Conservation (phyloP, 2,113 vertebrate species). For the Ictidomys tridecemlineatus region DNA sequence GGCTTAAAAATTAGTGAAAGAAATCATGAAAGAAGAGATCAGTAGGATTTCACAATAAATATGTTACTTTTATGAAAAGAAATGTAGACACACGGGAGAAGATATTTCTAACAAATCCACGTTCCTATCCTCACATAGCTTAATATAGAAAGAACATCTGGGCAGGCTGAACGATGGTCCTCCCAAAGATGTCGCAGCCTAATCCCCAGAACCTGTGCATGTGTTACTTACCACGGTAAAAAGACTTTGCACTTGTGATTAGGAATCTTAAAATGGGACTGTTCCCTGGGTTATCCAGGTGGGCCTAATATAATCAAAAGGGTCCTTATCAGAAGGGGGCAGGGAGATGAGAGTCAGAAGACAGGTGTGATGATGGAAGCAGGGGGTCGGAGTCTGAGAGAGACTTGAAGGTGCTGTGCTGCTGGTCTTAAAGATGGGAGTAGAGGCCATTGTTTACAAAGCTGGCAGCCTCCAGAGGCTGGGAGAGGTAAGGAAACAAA, state of each 20-base stretch:
- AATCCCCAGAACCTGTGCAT: not conserved
- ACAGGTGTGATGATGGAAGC: not conserved
- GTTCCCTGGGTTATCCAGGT: not conserved
- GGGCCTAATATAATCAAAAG: not conserved
- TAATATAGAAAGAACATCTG: not conserved
- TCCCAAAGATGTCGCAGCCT: not conserved
- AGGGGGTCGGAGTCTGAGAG: not conserved
- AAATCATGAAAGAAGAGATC: not conserved
- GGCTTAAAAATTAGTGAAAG: not conserved
- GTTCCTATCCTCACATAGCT: not conserved
- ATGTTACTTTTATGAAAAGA: slow-evolving; percentile 17
- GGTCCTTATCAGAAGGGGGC: not conserved
- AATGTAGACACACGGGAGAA: not conserved
- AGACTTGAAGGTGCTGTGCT: not conserved
- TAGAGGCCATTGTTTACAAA: not conserved
- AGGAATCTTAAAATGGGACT: not conserved
- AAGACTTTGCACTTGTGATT: not conserved
- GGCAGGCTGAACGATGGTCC: not conserved
- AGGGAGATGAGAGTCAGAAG: not conserved
- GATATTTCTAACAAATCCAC: not conserved
- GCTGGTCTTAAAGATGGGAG: not conserved
- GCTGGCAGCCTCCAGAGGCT: not conserved
- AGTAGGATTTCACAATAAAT: not conserved
- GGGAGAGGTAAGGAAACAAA: not conserved
- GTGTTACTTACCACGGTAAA: not conserved